Evolutionary conservation across 2,113 vertebrate species (phyloP).

Genomic region (Sylvilagus bachmani): DNA sequence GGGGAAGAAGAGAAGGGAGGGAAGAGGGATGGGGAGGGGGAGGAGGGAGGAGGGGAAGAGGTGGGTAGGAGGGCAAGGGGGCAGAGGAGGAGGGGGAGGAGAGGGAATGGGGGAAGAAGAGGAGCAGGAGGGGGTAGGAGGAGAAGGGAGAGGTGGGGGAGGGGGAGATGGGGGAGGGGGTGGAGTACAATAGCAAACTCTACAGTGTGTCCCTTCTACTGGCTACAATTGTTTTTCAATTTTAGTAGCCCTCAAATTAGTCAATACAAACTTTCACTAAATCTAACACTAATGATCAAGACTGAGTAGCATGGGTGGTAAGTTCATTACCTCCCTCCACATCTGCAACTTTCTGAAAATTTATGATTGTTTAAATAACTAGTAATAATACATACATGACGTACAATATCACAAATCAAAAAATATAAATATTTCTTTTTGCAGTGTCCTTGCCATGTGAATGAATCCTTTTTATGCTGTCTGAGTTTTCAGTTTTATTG

Average conservation of each 20-base stretch:
- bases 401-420: neutral
- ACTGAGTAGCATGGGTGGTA: neutral
- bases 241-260: neutral
- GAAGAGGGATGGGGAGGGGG: too few relatives aligned
- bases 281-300: neutral
- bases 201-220: neutral
- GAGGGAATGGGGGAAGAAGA: neutral
- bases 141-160: neutral
- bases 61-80: too few relatives aligned
- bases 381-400: neutral
- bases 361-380: constrained; percentile 19
- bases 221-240: neutral
- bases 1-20: neutral
- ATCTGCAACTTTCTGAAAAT: neutral
- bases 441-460: neutral
- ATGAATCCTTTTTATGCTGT: neutral
- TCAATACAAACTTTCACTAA: neutral
- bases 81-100: too few relatives aligned
- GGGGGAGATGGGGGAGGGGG: too few relatives aligned
- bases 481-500: neutral
- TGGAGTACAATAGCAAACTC: neutral
- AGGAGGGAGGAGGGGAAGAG: too few relatives aligned
- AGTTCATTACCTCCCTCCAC: neutral
- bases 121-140: neutral
- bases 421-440: neutral